A percentile compares a stretch with the other conserved stretches of the same genome.
phyloP scores from a whole-genome alignment of 2,113 vertebrate genomes.

The Anseranas semipalmata region DNA sequence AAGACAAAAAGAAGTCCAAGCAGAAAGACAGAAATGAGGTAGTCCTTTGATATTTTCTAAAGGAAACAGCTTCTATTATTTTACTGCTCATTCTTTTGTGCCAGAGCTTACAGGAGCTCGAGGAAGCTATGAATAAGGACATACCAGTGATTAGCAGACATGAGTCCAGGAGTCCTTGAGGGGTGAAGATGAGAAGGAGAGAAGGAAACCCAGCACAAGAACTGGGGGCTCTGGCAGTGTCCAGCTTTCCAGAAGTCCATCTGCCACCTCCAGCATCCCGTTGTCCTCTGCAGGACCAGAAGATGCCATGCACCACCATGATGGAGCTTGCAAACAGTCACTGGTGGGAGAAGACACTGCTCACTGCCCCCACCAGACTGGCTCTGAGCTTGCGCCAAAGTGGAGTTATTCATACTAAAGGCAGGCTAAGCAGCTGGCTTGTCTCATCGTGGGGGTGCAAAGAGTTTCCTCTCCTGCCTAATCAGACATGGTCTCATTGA shows the following conservation, averaged over 20 bases:
- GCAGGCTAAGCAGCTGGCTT: neutral
- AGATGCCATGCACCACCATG: rapidly evolving
- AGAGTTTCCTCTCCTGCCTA: neutral
- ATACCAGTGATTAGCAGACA: neutral
- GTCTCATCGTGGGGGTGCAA: neutral
- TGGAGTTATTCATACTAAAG: neutral
- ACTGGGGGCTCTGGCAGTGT: rapidly evolving
- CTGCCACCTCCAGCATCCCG: neutral
- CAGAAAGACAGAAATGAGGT: neutral
- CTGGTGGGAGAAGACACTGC: rapidly evolving
- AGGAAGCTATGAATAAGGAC: neutral
- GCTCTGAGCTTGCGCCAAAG: no score
- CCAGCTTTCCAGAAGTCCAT: neutral
- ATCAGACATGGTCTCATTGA: neutral
- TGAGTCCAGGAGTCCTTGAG: rapidly evolving
- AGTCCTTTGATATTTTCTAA: neutral
- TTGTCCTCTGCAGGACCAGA: neutral
- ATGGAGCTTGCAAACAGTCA: neutral
- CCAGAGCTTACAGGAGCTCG: neutral
- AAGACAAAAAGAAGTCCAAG: neutral
- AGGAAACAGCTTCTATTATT: neutral
- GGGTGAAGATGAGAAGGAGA: neutral
- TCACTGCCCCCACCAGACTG: neutral
- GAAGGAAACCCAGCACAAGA: neutral
- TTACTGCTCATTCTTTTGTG: neutral